Percentiles rank a stretch among this genome's conserved stretches.
Evolutionary conservation across 37 sponge, comb jelly and placozoan species (phyloP).

Genomic region (Haliclona indistincta): DNA sequence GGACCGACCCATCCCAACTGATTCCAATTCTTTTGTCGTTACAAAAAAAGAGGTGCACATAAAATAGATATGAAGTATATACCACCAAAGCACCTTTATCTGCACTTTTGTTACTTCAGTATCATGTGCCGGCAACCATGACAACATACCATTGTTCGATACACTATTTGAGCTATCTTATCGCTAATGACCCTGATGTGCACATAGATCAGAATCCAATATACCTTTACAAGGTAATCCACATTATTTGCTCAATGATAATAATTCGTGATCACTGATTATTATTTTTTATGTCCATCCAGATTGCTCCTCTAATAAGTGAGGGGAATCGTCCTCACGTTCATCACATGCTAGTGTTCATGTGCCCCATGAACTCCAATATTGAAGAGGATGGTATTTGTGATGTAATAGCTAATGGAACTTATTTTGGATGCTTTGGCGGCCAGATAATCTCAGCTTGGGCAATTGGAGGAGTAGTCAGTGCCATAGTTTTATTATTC

Average conservation of each 20-base stretch:
- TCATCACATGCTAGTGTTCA: conserved; percentile 62
- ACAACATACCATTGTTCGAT: conserved; percentile 68
- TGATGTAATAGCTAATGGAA: neutral
- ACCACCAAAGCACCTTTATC: no score
- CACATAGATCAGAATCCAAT: conserved; percentile 13
- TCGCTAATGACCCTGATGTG: conserved; percentile 10
- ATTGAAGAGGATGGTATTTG: conserved; percentile 17
- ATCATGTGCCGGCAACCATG: conserved; percentile 24
- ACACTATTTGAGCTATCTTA: conserved; percentile 8
- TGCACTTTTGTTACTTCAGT: no score
- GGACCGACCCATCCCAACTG: conserved; percentile 12
- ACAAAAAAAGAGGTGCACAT: conserved; percentile 18
- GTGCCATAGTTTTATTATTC: neutral
- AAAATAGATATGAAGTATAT: no score
- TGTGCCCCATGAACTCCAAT: conserved; percentile 22
- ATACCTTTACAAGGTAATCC: no score
- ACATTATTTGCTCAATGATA: no score
- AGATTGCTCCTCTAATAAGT: conserved; percentile 23
- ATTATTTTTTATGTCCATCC: no score
- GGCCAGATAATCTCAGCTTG: conserved; percentile 14
- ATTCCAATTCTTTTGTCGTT: neutral
- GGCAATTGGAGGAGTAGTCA: conserved; percentile 37
- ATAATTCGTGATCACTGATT: no score
- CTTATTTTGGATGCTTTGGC: neutral
- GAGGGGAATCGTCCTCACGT: conserved; percentile 18